Evolutionary conservation across 37 sponge, comb jelly and placozoan genomes (phyloP).

Genomic region (Aplysina aerophoba): DNA sequence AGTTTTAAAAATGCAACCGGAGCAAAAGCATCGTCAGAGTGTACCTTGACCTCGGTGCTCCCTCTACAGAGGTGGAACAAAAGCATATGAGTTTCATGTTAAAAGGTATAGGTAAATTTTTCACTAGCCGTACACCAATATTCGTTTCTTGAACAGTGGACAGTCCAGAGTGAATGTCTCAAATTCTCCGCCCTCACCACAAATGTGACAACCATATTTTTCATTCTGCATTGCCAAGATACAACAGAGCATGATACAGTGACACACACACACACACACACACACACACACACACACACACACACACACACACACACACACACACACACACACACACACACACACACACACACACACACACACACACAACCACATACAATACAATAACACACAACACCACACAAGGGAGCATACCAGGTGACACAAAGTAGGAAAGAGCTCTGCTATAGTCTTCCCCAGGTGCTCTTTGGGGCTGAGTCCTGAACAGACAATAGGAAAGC

Average conservation of each 20-base stretch:
- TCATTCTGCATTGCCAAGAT: constrained; percentile 33
- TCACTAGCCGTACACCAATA: constrained; percentile 69
- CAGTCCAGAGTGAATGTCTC: constrained; percentile 95
- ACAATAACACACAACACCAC: background rate
- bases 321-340: constrained; percentile 2
- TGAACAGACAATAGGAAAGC: constrained; percentile 2
- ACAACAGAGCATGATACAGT: background rate
- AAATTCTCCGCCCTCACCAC: constrained; percentile 99
- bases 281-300: background rate
- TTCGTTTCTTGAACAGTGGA: constrained; percentile 84
- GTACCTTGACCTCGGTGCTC: constrained; percentile 46
- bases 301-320: constrained; percentile 3
- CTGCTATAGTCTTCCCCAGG: constrained; percentile 69
- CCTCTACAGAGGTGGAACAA: constrained; percentile 36
- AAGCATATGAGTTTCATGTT: background rate
- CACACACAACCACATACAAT: constrained; percentile 11
- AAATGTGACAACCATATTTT: constrained; percentile 88
- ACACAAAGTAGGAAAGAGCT: constrained; percentile 63
- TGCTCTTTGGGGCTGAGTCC: constrained; percentile 73
- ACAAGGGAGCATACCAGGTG: constrained; percentile 57
- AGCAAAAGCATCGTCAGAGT: constrained; percentile 86
- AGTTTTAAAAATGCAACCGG: constrained; percentile 90
- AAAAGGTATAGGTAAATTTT: background rate
- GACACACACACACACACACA: background rate
- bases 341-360: background rate